Conservation (phyloP, 2,888 invertebrate genomes). For the Noctua janthina region DNA sequence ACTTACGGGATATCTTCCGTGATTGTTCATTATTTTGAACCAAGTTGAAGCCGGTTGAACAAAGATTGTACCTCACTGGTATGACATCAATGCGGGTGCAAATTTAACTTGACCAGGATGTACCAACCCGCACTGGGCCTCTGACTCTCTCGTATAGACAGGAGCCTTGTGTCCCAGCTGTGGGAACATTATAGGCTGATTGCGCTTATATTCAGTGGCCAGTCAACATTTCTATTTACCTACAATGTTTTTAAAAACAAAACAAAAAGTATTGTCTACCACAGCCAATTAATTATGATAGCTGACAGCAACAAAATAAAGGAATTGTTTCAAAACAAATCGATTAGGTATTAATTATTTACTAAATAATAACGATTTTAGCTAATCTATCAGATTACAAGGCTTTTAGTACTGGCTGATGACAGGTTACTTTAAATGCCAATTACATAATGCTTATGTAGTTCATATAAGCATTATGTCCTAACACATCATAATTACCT, state of each 20-base stretch:
- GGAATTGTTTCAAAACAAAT: slow-evolving; percentile 19
- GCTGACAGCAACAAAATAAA: slow-evolving; percentile 19
- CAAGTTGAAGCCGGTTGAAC: no score
- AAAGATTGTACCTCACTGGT: no score
- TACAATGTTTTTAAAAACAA: slow-evolving; percentile 5
- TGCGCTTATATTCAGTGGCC: background rate
- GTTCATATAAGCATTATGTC: no score
- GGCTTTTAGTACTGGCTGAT: background rate
- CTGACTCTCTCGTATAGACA: no score
- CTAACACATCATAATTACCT: no score
- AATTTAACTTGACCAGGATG: no score
- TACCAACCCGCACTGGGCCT: background rate
- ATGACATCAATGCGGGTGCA: no score
- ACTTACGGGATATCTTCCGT: no score
- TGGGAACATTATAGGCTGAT: background rate
- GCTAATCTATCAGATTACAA: slow-evolving; percentile 28
- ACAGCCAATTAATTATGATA: slow-evolving; percentile 38
- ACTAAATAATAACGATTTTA: background rate
- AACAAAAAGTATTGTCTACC: slow-evolving; percentile 11
- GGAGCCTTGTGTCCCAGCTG: background rate
- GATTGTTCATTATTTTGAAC: no score
- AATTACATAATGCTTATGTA: no score
- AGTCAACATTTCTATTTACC: background rate
- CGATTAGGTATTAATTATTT: slow-evolving; percentile 13
- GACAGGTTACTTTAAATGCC: background rate